Evolutionary conservation across 2,797 vertebrate genomes (phyloP), one percentile per base, ranked within the genome.

Genomic region (Diplodus sargus): DNA sequence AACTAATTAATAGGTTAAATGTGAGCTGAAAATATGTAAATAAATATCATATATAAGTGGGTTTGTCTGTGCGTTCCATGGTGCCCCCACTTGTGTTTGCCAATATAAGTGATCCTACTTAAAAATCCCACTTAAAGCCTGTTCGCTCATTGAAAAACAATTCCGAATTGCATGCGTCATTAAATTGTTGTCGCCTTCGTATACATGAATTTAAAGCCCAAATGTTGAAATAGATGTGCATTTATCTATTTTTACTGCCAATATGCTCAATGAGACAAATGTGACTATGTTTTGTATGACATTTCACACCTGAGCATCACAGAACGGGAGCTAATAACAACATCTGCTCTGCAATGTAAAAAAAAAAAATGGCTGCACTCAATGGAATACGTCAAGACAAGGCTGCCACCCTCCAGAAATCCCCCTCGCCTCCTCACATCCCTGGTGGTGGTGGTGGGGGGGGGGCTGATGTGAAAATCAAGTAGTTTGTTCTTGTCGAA

Each of bases 391-490:
- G 22, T 79, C n/a, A 68, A 84, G 58, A 65, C 28, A 45, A 23
- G 20, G 22, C 49, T 68, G 53, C 52, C 28, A 17, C 67, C 49
- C 2, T 66, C 30, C 49, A 63, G 59, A 85, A 52, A 59, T 4
- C 52, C 66, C 56, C 25, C 18, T 68, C 9, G 17, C 65, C 63
- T 82, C 20, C n/a, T 51, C 8, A 11, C 60, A 76, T 71, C 79
- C 79, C 4, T 84, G 80, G 7, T 14, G 80, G 62, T 25, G 25
- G 25, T 25, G 25, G n/a, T n/a, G n/a, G n/a, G n/a, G n/a, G n/a
- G n/a, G n/a, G n/a, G n/a, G n/a, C n/a, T n/a, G 59, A 85, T 81
- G 62, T 85, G 60, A n/a, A 79, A 82, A 76, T 82, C 52, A 81
- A 72, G 39, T 23, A 42, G 66, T 59, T 23, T n/a, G 56, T 66